Base-by-base conservation (phyloP, 2,888 invertebrate genomes). In the Xestoiulus laeticollis region DNA sequence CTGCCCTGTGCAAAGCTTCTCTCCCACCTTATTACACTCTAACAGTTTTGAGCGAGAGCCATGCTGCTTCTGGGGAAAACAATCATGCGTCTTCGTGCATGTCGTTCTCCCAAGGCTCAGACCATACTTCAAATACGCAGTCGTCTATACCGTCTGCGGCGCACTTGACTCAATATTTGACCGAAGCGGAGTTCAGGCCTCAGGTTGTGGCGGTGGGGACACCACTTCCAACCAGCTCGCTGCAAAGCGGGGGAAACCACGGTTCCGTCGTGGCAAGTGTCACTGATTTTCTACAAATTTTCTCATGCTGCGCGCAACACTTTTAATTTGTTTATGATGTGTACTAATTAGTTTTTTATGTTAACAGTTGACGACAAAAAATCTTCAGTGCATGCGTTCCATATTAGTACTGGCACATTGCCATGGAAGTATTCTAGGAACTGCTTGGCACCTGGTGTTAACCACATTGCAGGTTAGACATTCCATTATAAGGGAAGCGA, bases 201-300 rank as follows among this genome's bases (percentile, higher is more conserved):
- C 99, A 99, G 93, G 98, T 99, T 89, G 98, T 99, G 84, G 99
- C 98, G 89, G 98, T 99, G 89, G 99, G 99, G 33, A 98, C 98
- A 0, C 97, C 98, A 32, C 93, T 99, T 90, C 98, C 98, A 1
- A 96, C 96, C 8, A 95, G 96, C 1, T 94, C 96, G 5, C 92
- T 96, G 87, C 96, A 96, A 3, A 89, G 92, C 93, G 95, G 95
- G 59, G 95, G 96, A 88, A 96, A 96, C 91, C 96, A 96, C 91
- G 95, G 95, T n/a, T 95, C 96, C 82, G 99, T 99, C 87, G 98
- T 99, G 98, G 93, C 93, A 89, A 88, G 90, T 43, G 26, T 22
- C 26, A 43, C 5, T n/a, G n/a, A n/a, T n/a, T n/a, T n/a, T n/a
- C n/a, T n/a, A n/a, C n/a, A n/a, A n/a, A n/a, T n/a, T n/a, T n/a